Conservation (phyloP, 2,113 vertebrate genomes). For the Pygoscelis antarcticus region DNA sequence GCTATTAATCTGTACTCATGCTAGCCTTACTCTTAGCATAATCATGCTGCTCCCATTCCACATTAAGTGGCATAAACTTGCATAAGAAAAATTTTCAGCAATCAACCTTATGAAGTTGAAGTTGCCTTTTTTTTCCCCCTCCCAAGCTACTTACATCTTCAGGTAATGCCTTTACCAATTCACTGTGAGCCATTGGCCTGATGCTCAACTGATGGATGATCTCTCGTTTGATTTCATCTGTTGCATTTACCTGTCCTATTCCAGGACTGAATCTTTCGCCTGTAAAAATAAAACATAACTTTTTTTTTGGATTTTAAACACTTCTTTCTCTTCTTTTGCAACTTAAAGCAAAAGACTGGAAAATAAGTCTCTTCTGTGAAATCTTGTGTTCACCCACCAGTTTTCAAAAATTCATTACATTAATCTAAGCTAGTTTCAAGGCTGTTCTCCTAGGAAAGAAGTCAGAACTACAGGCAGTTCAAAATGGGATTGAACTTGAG, state of each 20-base stretch:
- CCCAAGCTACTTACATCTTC: slow-evolving; percentile 88
- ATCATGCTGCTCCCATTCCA: not conserved
- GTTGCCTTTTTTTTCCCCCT: not conserved
- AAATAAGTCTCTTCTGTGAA: not conserved
- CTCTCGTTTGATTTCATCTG: slow-evolving; percentile 92
- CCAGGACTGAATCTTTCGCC: slow-evolving; percentile 91
- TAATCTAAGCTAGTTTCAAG: not conserved
- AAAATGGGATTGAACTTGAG: not conserved
- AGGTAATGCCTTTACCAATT: slow-evolving; percentile 93
- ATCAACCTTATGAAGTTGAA: not conserved
- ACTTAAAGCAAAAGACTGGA: not conserved
- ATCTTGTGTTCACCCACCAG: not conserved
- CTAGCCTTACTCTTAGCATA: not conserved
- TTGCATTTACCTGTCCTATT: slow-evolving; percentile 86
- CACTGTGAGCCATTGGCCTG: slow-evolving; percentile 96
- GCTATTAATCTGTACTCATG: not conserved
- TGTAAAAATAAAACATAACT: slow-evolving; percentile 31
- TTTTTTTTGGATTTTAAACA: not conserved
- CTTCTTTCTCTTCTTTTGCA: not conserved
- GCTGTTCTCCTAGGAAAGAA: not conserved
- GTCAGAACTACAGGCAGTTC: not conserved
- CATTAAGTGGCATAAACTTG: not conserved
- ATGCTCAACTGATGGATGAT: slow-evolving; percentile 96
- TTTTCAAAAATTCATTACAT: not conserved
- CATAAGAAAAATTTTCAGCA: not conserved